Base-by-base conservation (phyloP, 2,888 invertebrate species). In the Opisthograptis luteolata region DNA sequence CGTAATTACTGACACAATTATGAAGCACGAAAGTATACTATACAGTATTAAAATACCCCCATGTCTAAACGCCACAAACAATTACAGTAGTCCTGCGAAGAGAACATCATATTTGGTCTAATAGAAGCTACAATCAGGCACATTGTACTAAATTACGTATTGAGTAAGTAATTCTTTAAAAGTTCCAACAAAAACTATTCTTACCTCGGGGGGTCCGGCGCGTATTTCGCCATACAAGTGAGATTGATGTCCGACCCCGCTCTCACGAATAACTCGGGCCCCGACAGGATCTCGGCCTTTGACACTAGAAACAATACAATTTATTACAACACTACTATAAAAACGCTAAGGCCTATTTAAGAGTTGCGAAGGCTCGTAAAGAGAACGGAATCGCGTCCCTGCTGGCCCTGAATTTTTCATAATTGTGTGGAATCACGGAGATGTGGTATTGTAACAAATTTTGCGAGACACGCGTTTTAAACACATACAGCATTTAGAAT, bases 191-290 rank as follows among this genome's bases (percentile, higher is more conserved):
- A 41, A 45, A 42, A 48, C 9, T 37, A 35, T 42, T 31, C 22
- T 91, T 93, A 96, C 89, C 94, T 94, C 54, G 96, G 95, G 32
- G 95, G 95, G 76, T 95, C 95, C 20, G 95, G 95, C 55, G 95
- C 95, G 89, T 96, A 93, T 70, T 95, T 93, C 56, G 96, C 96
- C 75, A 96, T 93, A 89, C 97, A 97, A 72, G 96, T 97, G 84
- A 97, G 93, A 92, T 97, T 97, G 89, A 97, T 96, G 92, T 97
- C 96, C 76, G 96, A 96, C 67, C 97, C 97, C 74, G 96, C 96
- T 80, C 96, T 95, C 81, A 97, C 96, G 91, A 95, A 96, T 79
- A 96, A 91, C 88, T 97, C 97, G 20, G 95, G 93, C 73, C 96
- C 96, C 31, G 96, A 95, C 77, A 95, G 91, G 77, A 97, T 97